phyloP scores from a whole-genome alignment of 2,113 vertebrate genomes.

The Ifrita kowaldi region DNA sequence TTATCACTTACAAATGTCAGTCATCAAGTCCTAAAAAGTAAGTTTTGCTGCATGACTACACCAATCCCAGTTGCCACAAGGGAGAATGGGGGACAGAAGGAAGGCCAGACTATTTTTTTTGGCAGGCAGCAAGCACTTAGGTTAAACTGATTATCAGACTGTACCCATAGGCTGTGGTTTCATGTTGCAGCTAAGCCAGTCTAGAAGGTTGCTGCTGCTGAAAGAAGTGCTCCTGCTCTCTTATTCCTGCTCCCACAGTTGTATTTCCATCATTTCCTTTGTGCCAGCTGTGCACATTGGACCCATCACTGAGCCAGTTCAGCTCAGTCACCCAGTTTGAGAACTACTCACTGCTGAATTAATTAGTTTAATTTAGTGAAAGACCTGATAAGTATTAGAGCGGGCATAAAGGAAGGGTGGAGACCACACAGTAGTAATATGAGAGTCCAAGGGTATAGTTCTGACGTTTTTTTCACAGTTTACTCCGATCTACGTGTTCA shows the following conservation, averaged over 20 bases:
- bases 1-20: neutral
- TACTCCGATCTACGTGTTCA: rapidly evolving
- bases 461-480: neutral
- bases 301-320: neutral
- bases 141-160: neutral
- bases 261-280: neutral
- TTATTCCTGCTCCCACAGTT: neutral
- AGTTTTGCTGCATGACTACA: neutral
- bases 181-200: neutral
- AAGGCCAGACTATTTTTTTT: neutral
- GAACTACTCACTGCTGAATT: neutral
- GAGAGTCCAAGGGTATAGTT: neutral
- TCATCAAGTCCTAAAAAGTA: neutral
- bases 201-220: neutral
- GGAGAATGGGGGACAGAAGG: neutral
- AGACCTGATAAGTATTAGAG: neutral
- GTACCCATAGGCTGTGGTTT: neutral
- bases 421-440: neutral
- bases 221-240: neutral
- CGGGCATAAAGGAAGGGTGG: neutral
- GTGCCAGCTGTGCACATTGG: neutral
- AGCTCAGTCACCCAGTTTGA: rapidly evolving
- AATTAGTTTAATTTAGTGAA: neutral
- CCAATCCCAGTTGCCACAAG: neutral
- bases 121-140: neutral